Evolutionary conservation across 1,140 invertebrate genomes (phyloP).

Genomic region (Drosophila punjabiensis): DNA sequence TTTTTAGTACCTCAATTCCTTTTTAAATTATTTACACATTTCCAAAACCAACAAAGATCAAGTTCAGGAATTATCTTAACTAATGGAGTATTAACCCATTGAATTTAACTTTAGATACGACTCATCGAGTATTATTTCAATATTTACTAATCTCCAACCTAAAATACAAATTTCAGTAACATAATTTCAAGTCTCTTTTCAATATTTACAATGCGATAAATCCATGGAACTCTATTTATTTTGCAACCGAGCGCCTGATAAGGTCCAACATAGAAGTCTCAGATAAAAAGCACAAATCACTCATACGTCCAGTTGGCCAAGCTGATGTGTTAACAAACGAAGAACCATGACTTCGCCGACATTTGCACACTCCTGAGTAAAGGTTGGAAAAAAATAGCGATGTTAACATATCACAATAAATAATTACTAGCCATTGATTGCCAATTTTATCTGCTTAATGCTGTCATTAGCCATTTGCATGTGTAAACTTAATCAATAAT

Average conservation of each 20-base stretch:
- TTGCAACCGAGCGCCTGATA: constrained; percentile 16
- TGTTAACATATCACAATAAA: constrained; percentile 9
- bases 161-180: neutral
- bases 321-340: constrained; percentile 23
- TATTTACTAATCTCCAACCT: neutral
- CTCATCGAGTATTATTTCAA: neutral
- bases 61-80: neutral
- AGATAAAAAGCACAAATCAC: constrained; percentile 34
- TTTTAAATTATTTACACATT: neutral
- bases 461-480: constrained; percentile 4
- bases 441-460: constrained; percentile 14
- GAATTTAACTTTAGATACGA: neutral
- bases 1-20: neutral
- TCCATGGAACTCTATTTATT: constrained; percentile 12
- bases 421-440: constrained; percentile 8
- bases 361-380: constrained; percentile 22
- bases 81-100: neutral
- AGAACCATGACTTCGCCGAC: constrained; percentile 15
- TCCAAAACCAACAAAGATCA: neutral
- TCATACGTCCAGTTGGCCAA: constrained; percentile 52
- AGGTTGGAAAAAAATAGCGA: constrained; percentile 17
- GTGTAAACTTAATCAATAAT: constrained; percentile 7
- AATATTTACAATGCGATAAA: constrained; percentile 12
- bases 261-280: constrained; percentile 9
- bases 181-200: neutral